A percentile compares a stretch with the other conserved stretches of the same genome.
Conservation (phyloP, 2,888 invertebrate genomes). For the Bombyx huttoni region DNA sequence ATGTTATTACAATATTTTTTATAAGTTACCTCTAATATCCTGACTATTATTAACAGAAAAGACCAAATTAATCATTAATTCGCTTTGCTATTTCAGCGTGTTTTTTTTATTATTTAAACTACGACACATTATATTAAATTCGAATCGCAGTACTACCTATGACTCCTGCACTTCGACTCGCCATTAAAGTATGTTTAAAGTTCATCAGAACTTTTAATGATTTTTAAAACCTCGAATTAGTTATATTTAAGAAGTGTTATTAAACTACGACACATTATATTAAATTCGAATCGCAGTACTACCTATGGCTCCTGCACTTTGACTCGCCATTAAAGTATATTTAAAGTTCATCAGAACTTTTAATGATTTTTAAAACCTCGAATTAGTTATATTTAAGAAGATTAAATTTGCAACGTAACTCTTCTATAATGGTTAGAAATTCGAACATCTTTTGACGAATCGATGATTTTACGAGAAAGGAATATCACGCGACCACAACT, state of each 20-base stretch:
- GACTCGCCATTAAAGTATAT: neutral
- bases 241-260: constrained; percentile 10
- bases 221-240: constrained; percentile 15
- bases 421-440: neutral
- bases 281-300: too few relatives aligned
- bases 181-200: constrained; percentile 3
- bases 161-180: too few relatives aligned
- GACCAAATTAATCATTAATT: too few relatives aligned
- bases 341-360: constrained; percentile 25
- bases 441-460: neutral
- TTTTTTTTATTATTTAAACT: too few relatives aligned
- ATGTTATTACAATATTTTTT: too few relatives aligned
- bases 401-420: constrained; percentile 9
- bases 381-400: constrained; percentile 12
- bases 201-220: constrained; percentile 29
- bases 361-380: constrained; percentile 18
- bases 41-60: too few relatives aligned
- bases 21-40: too few relatives aligned
- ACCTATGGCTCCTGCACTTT: too few relatives aligned
- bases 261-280: too few relatives aligned
- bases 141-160: too few relatives aligned
- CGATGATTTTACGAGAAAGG: neutral
- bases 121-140: too few relatives aligned
- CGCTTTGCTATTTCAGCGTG: too few relatives aligned
- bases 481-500: neutral